Evolutionary conservation across 2,888 invertebrate genomes (phyloP), one percentile per base, ranked within the genome.

Genomic region (Epinotia nisella): DNA sequence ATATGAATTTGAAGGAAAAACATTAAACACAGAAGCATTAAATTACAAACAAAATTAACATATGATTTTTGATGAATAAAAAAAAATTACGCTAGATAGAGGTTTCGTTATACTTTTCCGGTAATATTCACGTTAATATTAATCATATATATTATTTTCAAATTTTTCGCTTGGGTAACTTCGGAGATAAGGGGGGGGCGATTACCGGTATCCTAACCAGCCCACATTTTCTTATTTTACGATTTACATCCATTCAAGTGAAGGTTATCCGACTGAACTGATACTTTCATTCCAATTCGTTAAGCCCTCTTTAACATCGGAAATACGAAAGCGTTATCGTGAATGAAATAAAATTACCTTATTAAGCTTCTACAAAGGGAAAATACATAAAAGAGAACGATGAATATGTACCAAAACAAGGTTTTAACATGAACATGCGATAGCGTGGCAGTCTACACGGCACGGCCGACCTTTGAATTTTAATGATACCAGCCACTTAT

Each of bases 401-500:
- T 71, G 62, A 61, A 62, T 58, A 61, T 67, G 65, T 60, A 68
- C 19, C 58, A 64, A 64, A 73, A 73, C 58, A 73, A 49, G 56
- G 56, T 21, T 56, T 53, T 64, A 56, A 61, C 58, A 66, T 71
- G 59, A 77, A 74, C 85, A 85, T 83, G 85, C 83, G 78, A 87
- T 85, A 80, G 77, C 82, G 82, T 82, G 83, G 82, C 79, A 55
- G 75, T 68, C 73, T 64, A 60, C 73, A 62, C 74, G 70, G 60
- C 70, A 64, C 74, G 68, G 75, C 71, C 81, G 85, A 86, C 89
- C 86, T 88, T 86, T 83, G 86, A 90, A 90, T 89, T 83, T 86
- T 83, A 88, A 90, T 86, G 78, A 75, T 75, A 66, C 39, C 74
- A 45, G 70, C 64, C 62, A 68, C 19, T 71, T 64, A 66, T 60